phyloP scores from a whole-genome alignment of 2,888 invertebrate species.

The Ophion costatus region DNA sequence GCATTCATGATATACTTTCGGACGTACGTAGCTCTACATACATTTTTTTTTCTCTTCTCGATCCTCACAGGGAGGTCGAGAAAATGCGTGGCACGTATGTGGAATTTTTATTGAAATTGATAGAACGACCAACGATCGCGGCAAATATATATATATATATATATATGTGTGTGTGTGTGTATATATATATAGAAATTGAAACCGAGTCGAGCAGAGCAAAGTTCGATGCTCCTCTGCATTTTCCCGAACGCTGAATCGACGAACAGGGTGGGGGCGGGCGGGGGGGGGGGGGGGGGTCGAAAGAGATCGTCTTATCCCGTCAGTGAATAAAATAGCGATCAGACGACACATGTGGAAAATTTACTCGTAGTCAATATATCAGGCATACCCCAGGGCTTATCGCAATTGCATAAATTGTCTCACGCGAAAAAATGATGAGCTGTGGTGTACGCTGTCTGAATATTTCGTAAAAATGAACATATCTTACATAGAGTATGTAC shows the following conservation, averaged over 20 bases:
- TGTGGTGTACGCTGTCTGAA: background rate
- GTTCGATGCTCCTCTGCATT: conserved; percentile 30
- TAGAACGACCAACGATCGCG: conserved; percentile 43
- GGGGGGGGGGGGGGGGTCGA: conserved; percentile 8
- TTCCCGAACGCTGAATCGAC: background rate
- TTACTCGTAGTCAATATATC: conserved; percentile 29
- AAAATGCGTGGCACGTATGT: conserved; percentile 60
- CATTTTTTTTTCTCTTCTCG: conserved; percentile 41
- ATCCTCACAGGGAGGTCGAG: conserved; percentile 26
- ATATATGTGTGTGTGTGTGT: conserved; percentile 21
- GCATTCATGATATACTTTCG: conserved; percentile 50
- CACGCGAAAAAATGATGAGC: background rate
- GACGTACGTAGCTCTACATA: conserved; percentile 33
- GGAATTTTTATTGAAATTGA: conserved; percentile 64
- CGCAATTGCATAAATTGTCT: conserved; percentile 7
- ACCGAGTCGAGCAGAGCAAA: conserved; percentile 19
- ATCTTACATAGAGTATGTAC: no score
- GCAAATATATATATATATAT: conserved; percentile 3
- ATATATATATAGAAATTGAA: conserved; percentile 23
- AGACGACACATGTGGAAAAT: conserved; percentile 39
- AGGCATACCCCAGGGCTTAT: conserved; percentile 16
- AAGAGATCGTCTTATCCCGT: conserved; percentile 22
- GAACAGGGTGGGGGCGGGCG: background rate
- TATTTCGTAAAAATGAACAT: background rate
- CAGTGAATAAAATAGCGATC: conserved; percentile 51